Conservation (phyloP, 2,797 vertebrate genomes). For the Rhinatrema bivittatum region DNA sequence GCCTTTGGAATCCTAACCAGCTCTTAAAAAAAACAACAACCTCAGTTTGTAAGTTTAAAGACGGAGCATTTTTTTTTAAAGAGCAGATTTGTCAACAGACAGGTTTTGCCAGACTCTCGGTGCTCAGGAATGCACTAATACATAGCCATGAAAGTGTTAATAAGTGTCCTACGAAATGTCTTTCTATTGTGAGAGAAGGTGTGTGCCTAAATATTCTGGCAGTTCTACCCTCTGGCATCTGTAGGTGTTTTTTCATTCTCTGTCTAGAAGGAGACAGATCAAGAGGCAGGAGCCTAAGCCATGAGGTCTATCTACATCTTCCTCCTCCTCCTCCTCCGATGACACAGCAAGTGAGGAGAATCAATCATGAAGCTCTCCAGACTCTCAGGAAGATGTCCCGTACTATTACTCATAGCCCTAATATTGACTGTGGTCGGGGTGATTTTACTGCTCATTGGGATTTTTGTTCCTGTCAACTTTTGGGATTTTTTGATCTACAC, state of each 20-base stretch:
- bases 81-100: background rate
- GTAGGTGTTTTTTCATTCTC: slow-evolving; percentile 6
- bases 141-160: slow-evolving; percentile 39
- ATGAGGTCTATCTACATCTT: no score
- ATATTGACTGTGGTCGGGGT: slow-evolving; percentile 61
- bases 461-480: slow-evolving; percentile 58
- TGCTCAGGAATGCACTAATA: background rate
- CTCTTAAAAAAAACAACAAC: no score
- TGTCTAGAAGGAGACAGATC: slow-evolving; percentile 9
- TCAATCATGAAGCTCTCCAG: slow-evolving; percentile 38
- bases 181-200: slow-evolving; percentile 35
- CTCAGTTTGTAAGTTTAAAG: no score
- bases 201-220: slow-evolving; percentile 31
- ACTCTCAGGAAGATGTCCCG: slow-evolving; percentile 13
- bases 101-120: background rate
- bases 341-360: no score
- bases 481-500: slow-evolving; percentile 85
- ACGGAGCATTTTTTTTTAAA: no score
- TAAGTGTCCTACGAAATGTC: slow-evolving; percentile 18
- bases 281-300: no score
- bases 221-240: slow-evolving; percentile 53
- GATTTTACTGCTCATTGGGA: slow-evolving; percentile 64
- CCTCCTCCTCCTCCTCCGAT: no score
- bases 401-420: slow-evolving; percentile 57
- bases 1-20: no score